Base-by-base conservation (phyloP, 2,888 invertebrate species). In the Caenorhabditis sulstoni region DNA sequence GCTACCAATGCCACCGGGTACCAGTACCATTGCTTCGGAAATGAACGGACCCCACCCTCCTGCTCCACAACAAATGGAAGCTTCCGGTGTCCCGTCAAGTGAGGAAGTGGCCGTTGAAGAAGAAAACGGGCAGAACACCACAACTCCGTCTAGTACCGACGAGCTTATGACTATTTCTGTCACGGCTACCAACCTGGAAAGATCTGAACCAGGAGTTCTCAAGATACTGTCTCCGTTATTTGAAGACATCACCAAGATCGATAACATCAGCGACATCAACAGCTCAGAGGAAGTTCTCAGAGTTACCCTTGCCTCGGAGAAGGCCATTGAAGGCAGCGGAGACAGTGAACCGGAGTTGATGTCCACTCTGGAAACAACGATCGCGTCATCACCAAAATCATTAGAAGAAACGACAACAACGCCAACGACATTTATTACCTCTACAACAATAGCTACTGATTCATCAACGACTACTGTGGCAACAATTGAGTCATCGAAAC, bases 241-340 rank as follows among this genome's bases (percentile, higher is more conserved):
- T 47, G 79, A 79, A 59, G 79, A 79, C 55, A 79, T 79, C 23
- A 79, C 79, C 23, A 73, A 79, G 47, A 22, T 53, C 22, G 79
- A 79, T 8, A 68, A 67, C 20, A 58, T 58, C 2, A 67, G 49
- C 29, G 64, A 68, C 20, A 58, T 58, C 2, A 73, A 44, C 29
- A 64, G 64, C 12, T 58, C 67, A 0, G 61, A 66, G 37, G 73
- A 73, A 37, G 16, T 73, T 22, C 58, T 73, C 35, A 57, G 58
- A 8, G 57, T 64, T 0, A 64, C 7, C 23, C 3, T 23, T 7
- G 47, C 37, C 23, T 55, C 64, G 1, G 73, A 70, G 8, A 61
- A 70, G 47, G 35, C 57, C 0, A 12, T n/a, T 1, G 67, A 75
- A 57, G 66, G 67, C 5, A 75, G 75, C 20, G 67, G 67, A 11